Evolutionary conservation across 2,888 invertebrate genomes (phyloP).

Genomic region (Pyralis farinalis): DNA sequence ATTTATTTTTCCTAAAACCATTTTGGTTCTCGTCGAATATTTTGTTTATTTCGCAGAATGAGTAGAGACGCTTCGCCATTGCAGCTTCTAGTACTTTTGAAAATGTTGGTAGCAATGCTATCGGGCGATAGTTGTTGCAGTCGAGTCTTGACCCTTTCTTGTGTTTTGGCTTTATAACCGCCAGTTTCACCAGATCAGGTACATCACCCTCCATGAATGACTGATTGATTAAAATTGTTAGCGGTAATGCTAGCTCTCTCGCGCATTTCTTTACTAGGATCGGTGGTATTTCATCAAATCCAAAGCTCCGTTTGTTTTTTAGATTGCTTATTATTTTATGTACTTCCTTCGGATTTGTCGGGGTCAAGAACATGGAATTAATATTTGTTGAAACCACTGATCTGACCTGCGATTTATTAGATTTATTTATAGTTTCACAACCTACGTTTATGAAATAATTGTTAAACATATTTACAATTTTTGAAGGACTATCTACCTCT

Average conservation of each 20-base stretch:
- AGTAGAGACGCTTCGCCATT: neutral
- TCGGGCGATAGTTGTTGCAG: neutral
- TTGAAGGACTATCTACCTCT: no score
- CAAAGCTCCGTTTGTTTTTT: neutral
- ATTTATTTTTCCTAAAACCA: neutral
- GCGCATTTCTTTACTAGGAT: neutral
- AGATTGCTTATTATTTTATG: neutral
- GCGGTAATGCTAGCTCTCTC: neutral
- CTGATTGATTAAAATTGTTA: neutral
- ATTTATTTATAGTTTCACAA: no score
- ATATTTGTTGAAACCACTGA: no score
- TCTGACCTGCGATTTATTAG: no score
- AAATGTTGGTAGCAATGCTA: neutral
- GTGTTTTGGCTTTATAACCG: neutral
- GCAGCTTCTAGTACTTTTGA: neutral
- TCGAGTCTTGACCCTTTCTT: neutral
- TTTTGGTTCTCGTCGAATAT: neutral
- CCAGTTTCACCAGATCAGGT: neutral
- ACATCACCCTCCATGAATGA: neutral
- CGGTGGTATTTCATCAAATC: neutral
- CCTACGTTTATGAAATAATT: no score
- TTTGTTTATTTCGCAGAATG: neutral
- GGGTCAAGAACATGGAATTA: no score
- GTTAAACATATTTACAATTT: no score
- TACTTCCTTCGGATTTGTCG: no score